Conservation (phyloP, 2,797 vertebrate species). For the Bradypus variegatus region DNA sequence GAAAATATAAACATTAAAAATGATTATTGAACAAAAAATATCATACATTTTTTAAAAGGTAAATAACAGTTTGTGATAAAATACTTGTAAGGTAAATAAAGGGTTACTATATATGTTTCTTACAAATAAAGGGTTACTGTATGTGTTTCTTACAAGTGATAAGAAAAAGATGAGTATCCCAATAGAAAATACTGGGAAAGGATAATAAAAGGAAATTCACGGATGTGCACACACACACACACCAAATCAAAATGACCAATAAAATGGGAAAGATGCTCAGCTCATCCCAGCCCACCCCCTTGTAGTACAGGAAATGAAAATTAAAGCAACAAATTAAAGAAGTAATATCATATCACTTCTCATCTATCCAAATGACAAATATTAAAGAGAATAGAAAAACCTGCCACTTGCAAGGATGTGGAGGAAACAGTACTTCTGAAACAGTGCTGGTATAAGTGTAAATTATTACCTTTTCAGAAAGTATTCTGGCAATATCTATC, state of each 20-base stretch:
- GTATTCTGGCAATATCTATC: background rate
- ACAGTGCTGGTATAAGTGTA: background rate
- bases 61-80: background rate
- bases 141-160: background rate
- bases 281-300: background rate
- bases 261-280: background rate
- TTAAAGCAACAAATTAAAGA: background rate
- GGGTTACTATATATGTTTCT: background rate
- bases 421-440: background rate
- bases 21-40: background rate
- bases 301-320: background rate
- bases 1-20: background rate
- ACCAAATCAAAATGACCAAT: background rate
- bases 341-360: background rate
- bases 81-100: background rate
- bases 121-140: background rate
- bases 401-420: background rate
- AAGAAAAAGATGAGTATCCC: background rate
- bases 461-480: background rate
- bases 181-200: background rate
- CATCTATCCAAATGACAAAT: background rate
- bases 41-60: background rate
- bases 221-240: no score
- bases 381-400: background rate
- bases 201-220: background rate